phyloP scores from a whole-genome alignment of 2,888 invertebrate species.

The Tetragnatha montana region DNA sequence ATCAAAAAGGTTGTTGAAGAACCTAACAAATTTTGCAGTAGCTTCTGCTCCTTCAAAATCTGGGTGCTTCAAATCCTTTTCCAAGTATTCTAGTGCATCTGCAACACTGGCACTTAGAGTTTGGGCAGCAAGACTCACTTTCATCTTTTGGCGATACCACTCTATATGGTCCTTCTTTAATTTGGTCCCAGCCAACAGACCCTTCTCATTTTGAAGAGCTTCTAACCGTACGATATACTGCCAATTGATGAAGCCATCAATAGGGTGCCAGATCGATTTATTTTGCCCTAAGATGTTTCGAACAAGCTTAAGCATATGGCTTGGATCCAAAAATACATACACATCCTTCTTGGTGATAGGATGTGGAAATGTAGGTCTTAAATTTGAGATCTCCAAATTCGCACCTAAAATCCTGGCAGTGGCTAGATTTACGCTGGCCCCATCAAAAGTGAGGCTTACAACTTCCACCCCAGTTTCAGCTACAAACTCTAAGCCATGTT shows the following conservation, averaged over 20 bases:
- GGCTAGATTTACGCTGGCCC: constrained; percentile 4
- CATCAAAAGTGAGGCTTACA: constrained; percentile 42
- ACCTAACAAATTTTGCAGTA: constrained; percentile 12
- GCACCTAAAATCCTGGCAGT: constrained; percentile 37
- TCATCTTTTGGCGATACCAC: constrained; percentile 37
- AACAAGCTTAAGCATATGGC: constrained; percentile 18
- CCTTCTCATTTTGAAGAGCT: constrained; percentile 27
- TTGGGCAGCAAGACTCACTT: constrained; percentile 36
- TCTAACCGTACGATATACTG: constrained; percentile 8
- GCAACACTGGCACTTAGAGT: constrained; percentile 36
- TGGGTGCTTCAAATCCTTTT: constrained; percentile 1
- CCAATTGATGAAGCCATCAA: constrained; percentile 17
- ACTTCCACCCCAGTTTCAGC: no score
- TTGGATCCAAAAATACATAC: constrained; percentile 4
- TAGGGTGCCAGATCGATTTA: background rate
- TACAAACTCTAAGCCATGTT: no score
- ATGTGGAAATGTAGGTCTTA: constrained; percentile 20
- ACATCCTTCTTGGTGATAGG: constrained; percentile 1
- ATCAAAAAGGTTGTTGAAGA: constrained; percentile 25
- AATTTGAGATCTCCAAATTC: background rate
- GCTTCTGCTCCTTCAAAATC: constrained; percentile 19
- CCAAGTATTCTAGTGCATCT: constrained; percentile 36
- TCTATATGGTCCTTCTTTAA: constrained; percentile 4
- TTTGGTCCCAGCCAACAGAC: constrained; percentile 27
- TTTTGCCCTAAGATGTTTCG: constrained; percentile 26